phyloP scores from a whole-genome alignment of 2,797 vertebrate genomes.

The Pygocentrus nattereri region DNA sequence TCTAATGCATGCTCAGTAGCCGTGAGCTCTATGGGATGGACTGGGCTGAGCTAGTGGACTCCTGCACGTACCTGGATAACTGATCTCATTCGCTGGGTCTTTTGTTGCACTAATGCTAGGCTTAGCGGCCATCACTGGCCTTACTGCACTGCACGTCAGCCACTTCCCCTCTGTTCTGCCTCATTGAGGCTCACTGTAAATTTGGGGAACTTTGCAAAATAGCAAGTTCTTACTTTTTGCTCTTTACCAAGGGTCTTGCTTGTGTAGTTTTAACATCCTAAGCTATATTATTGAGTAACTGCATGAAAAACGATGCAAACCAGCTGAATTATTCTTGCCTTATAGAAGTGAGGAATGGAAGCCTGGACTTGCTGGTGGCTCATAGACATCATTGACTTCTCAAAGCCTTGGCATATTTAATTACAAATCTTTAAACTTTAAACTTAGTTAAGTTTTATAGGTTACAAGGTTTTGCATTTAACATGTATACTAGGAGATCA shows the following conservation, averaged over 20 bases:
- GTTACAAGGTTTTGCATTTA: too few species aligned
- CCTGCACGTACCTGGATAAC: constrained; percentile 49
- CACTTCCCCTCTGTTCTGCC: neutral
- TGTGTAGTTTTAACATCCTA: neutral
- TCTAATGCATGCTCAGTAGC: constrained; percentile 15
- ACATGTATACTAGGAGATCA: too few species aligned
- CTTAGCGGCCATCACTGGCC: constrained; percentile 21
- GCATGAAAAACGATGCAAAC: neutral
- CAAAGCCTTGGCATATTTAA: neutral
- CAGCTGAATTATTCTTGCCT: neutral
- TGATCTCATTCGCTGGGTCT: constrained; percentile 47
- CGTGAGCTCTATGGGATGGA: constrained; percentile 4
- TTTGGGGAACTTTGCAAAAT: neutral
- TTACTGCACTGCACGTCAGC: constrained; percentile 24
- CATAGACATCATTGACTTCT: too few species aligned
- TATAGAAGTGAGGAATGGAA: neutral
- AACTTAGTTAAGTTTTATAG: too few species aligned
- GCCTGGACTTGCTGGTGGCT: neutral
- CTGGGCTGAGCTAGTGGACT: constrained; percentile 27
- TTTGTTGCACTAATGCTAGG: constrained; percentile 56
- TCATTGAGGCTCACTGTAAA: neutral
- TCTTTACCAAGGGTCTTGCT: neutral
- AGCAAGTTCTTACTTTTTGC: neutral
- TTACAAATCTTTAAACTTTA: too few species aligned
- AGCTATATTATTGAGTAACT: neutral